Evolutionary conservation across 1,140 invertebrate genomes (phyloP).

Genomic region (Drosophila setifemur): DNA sequence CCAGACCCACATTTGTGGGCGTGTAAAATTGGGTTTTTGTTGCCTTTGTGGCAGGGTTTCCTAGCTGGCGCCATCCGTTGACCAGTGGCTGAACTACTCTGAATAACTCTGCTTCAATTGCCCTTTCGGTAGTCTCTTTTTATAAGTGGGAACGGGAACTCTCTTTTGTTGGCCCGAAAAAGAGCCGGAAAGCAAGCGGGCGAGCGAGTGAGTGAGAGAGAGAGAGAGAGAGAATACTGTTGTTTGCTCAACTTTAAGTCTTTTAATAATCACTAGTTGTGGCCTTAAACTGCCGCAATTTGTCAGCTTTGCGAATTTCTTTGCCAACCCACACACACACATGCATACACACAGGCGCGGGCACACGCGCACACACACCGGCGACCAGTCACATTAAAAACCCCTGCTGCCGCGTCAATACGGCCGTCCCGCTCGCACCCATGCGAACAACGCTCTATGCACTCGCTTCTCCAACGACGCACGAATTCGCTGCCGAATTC

Average conservation of each 20-base stretch:
- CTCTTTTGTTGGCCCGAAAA: background rate
- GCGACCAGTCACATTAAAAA: conserved; percentile 72
- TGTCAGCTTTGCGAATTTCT: conserved; percentile 50
- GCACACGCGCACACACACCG: conserved; percentile 37
- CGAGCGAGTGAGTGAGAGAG: background rate
- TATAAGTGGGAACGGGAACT: too few relatives aligned
- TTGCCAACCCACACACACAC: conserved; percentile 28
- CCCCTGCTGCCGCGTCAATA: conserved; percentile 59
- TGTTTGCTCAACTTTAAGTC: conserved; percentile 31
- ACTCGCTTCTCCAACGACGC: conserved; percentile 46
- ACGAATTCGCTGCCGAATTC: conserved; percentile 40
- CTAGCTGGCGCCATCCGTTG: conserved; percentile 48
- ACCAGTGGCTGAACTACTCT: conserved; percentile 14
- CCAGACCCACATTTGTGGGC: conserved; percentile 45
- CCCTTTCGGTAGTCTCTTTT: conserved; percentile 1
- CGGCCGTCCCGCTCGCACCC: conserved; percentile 48
- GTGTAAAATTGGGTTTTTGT: conserved; percentile 40
- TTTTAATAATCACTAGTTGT: conserved; percentile 28
- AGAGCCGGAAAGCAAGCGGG: too few relatives aligned
- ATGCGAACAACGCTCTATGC: conserved; percentile 19
- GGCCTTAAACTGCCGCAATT: conserved; percentile 38
- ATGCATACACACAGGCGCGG: conserved; percentile 16
- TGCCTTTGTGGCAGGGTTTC: conserved; percentile 40
- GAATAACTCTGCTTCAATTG: conserved; percentile 24
- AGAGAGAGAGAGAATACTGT: background rate